Evolutionary conservation across 2,797 vertebrate species (phyloP), one percentile per base, ranked within the genome.

Genomic region (Tapirus indicus): DNA sequence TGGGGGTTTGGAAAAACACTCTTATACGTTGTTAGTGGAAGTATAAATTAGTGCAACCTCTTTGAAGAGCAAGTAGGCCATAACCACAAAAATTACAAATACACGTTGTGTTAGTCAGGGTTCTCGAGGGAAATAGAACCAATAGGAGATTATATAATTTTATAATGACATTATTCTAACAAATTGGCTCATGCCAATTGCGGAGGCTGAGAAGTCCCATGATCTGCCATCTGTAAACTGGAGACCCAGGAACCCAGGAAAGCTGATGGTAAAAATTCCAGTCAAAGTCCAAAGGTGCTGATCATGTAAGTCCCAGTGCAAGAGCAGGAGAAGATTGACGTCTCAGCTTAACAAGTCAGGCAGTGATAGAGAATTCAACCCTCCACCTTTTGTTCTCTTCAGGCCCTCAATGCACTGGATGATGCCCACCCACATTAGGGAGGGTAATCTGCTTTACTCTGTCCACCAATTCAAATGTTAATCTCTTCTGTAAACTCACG

Each of bases 11-110:
- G 29, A 13, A 54, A 75, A 66, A 66, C 5, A 29, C n/a, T 52
- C 49, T 75, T 47, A 88, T 13, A 62, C 41, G 62, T 62, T 72
- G 32, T 25, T 83, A 23, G 5, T 74, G 32, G 66, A 16, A 72
- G 18, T 83, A 10, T 62, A 92, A 91, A 92, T 62, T 16, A n/a
- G 18, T 75, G 13, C 4, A 56, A 75, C 49, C n/a, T 56, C 44
- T 77, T 14, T 44, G 27, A 84, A 85, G 41, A 25, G 2, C 18
- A 74, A 77, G 6, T 54, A 41, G 20, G 18, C 20, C 54, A 66
- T 92, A 72, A 38, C 25, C 91, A 92, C 58, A 85, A 38, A 91
- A 64, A 18, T 44, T 54, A 92, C 29, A 85, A 75, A n/a, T 77
- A 66, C 9, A 66, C 21, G 66, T 52, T 74, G 25, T 44, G 11